These are phyloP conservation scores for Cheilosia variabilis DNA, from an alignment of 2,888 invertebrate species.

Conservation along the genomic window DNA sequence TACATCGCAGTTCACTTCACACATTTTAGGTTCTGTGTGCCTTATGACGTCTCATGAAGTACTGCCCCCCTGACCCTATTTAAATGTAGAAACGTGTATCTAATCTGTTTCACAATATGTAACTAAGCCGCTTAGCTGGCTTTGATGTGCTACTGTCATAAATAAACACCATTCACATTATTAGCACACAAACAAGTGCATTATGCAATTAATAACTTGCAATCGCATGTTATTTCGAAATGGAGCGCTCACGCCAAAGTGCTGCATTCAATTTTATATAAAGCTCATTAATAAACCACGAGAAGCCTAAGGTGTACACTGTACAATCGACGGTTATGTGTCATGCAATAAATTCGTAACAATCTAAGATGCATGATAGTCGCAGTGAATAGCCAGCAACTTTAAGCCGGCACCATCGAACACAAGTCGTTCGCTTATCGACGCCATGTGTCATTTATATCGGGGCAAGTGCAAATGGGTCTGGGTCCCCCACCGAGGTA, in stretches of 20 bases:
- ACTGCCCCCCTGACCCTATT: too few species aligned
- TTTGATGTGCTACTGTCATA: background rate
- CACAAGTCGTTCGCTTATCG: slow-evolving; percentile 21
- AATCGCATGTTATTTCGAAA: slow-evolving; percentile 32
- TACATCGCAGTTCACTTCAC: too few species aligned
- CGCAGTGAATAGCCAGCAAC: slow-evolving; percentile 3
- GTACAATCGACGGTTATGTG: background rate
- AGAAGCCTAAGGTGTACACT: slow-evolving; percentile 25
- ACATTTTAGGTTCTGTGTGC: too few species aligned
- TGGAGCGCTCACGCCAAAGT: slow-evolving; percentile 12
- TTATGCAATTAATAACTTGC: slow-evolving; percentile 49
- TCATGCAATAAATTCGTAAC: slow-evolving; percentile 35
- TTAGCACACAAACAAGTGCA: slow-evolving; percentile 25
- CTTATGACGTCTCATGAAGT: too few species aligned
- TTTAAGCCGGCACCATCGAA: slow-evolving; percentile 19
- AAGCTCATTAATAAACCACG: slow-evolving; percentile 52
- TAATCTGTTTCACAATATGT: too few species aligned
- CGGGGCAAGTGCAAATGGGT: slow-evolving; percentile 11
- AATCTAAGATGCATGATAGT: slow-evolving; percentile 26
- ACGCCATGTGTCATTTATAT: slow-evolving; percentile 8
- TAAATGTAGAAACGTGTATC: too few species aligned
- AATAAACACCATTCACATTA: background rate
- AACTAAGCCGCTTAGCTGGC: background rate
- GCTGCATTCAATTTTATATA: background rate
- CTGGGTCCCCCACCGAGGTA: background rate